Evolutionary conservation across 2,888 invertebrate species (phyloP).

Genomic region (Brenthis ino): DNA sequence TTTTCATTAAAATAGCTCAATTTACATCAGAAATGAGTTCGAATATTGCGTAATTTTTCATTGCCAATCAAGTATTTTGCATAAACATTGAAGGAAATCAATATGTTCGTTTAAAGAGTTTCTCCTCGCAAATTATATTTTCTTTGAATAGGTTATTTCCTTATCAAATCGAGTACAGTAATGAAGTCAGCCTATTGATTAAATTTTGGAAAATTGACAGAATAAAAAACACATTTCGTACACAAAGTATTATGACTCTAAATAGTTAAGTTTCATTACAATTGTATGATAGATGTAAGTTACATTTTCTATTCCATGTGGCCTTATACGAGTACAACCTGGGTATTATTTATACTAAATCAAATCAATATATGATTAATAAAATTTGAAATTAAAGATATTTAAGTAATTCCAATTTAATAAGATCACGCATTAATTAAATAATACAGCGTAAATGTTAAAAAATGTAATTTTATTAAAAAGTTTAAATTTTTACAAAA

Average conservation of each 20-base stretch:
- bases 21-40: conserved; percentile 11
- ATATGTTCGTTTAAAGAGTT: neutral
- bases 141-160: neutral
- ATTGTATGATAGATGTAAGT: no score
- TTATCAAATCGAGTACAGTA: neutral
- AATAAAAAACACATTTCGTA: no score
- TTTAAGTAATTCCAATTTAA: no score
- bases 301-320: no score
- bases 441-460: conserved; percentile 1
- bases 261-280: no score
- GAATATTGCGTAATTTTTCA: neutral
- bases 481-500: conserved; percentile 8
- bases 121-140: neutral
- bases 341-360: no score
- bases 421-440: conserved; percentile 10
- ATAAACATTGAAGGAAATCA: neutral
- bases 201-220: neutral
- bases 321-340: no score
- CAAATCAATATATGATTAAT: no score
- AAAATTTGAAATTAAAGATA: no score
- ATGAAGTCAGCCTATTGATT: neutral
- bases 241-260: no score
- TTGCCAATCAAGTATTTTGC: conserved; percentile 1
- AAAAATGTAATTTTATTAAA: conserved; percentile 5
- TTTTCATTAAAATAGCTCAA: conserved; percentile 8